Conservation (phyloP, 2,888 invertebrate genomes). For the Agrenia bidenticulata region DNA sequence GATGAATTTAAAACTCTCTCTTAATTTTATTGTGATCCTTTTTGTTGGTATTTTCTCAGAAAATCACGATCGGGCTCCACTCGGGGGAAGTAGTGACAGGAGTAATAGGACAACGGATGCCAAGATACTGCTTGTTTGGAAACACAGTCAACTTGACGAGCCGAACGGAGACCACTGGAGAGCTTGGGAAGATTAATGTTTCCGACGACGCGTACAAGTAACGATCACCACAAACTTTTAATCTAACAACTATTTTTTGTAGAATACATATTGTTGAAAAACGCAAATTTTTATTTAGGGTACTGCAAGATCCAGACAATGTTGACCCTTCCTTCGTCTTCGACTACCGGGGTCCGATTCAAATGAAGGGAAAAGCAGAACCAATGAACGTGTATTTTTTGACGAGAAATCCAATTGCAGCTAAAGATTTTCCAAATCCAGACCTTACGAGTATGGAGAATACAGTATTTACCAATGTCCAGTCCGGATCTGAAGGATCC, state of each 20-base stretch:
- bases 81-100: slow-evolving; percentile 93
- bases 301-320: slow-evolving; percentile 63
- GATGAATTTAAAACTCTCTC: background rate
- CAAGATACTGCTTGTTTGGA: slow-evolving; percentile 87
- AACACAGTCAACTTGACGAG: slow-evolving; percentile 93
- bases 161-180: slow-evolving; percentile 88
- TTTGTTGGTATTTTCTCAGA: slow-evolving; percentile 60
- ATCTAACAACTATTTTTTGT: no score
- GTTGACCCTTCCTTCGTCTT: slow-evolving; percentile 79
- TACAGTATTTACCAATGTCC: background rate
- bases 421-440: background rate
- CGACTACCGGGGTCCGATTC: slow-evolving; percentile 81
- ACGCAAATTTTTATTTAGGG: slow-evolving; percentile 26
- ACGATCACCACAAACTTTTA: no score
- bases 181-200: slow-evolving; percentile 83
- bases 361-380: slow-evolving; percentile 90
- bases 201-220: slow-evolving; percentile 89
- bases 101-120: slow-evolving; percentile 92
- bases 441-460: background rate
- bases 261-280: no score
- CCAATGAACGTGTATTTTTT: slow-evolving; percentile 94
- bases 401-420: slow-evolving; percentile 56
- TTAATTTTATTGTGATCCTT: slow-evolving; percentile 2
- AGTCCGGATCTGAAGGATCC: background rate
- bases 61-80: slow-evolving; percentile 91